A percentile compares a stretch with the other conserved stretches of the same genome.
These are phyloP conservation scores for Odontomachus brunneus DNA, from an alignment of 1,140 invertebrate species.

Conservation along the genomic window DNA sequence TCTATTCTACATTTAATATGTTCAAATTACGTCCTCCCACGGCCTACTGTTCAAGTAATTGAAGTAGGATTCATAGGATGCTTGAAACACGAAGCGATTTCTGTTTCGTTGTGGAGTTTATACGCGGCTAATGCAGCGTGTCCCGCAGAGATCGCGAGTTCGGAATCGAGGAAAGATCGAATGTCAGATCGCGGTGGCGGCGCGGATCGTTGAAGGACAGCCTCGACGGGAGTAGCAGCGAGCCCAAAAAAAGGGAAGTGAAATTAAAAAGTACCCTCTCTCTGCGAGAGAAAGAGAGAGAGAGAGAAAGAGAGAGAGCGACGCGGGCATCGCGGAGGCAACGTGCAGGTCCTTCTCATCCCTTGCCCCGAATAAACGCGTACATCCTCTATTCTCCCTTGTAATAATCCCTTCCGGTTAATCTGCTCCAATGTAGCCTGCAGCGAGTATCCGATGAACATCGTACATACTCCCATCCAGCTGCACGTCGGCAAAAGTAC, in stretches of 20 bases:
- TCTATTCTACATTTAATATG: too few species aligned
- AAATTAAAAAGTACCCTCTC: conserved; percentile 79
- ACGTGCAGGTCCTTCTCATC: conserved; percentile 76
- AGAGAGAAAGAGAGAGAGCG: too few species aligned
- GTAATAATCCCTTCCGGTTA: conserved; percentile 82
- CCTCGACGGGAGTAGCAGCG: conserved; percentile 1
- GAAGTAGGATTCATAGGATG: too few species aligned
- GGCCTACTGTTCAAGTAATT: too few species aligned
- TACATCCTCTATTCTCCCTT: conserved; percentile 74
- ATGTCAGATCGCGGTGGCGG: conserved; percentile 41
- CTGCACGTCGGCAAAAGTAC: conserved; percentile 70
- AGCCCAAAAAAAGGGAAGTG: conserved; percentile 47
- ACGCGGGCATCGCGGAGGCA: conserved; percentile 42
- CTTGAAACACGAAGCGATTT: too few species aligned
- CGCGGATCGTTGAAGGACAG: conserved; percentile 67
- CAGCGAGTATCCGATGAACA: conserved; percentile 76
- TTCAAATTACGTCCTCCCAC: too few species aligned
- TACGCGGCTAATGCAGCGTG: neutral
- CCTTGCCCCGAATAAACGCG: conserved; percentile 76
- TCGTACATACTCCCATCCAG: conserved; percentile 65
- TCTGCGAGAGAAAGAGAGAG: conserved; percentile 18
- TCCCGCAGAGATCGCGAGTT: conserved; percentile 11
- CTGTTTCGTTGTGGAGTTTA: neutral
- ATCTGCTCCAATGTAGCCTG: conserved; percentile 79
- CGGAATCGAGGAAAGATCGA: conserved; percentile 61